Percentiles rank a stretch among this genome's conserved stretches.
Evolutionary conservation across 1,140 invertebrate genomes (phyloP).

Genomic region (Drosophila athabasca): DNA sequence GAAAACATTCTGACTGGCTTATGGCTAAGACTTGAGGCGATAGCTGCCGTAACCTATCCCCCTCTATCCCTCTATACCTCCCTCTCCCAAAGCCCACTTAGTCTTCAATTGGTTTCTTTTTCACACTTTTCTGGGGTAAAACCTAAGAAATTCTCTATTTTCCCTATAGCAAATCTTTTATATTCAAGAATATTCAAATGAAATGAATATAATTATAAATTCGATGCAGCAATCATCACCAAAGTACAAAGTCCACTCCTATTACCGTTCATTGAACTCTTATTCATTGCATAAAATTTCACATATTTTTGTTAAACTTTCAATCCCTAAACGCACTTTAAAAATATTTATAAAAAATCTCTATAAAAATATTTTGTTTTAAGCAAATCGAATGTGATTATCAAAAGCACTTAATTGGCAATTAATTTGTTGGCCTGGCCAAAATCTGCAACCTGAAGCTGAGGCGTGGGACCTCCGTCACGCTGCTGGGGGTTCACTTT

Average conservation of each 20-base stretch:
- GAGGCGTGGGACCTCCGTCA: constrained; percentile 24
- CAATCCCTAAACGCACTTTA: constrained; percentile 8
- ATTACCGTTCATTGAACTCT: not conserved
- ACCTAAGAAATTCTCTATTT: no score
- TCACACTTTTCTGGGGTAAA: no score
- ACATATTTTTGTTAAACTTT: constrained; percentile 4
- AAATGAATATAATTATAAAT: not conserved
- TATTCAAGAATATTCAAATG: no score
- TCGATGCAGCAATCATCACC: not conserved
- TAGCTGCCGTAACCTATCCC: no score
- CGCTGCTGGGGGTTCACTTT: constrained; percentile 26
- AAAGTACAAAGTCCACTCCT: not conserved
- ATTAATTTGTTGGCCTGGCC: constrained; percentile 35
- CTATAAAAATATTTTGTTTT: constrained; percentile 10
- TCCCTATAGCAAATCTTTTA: no score
- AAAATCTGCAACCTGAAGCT: constrained; percentile 38
- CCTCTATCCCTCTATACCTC: no score
- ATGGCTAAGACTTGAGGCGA: no score
- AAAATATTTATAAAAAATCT: not conserved
- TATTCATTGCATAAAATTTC: constrained; percentile 9
- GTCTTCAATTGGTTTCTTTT: no score
- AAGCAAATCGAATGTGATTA: constrained; percentile 42
- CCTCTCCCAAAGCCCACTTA: no score
- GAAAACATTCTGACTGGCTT: no score
- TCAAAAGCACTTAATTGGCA: constrained; percentile 49